Percentiles rank a stretch among this genome's conserved stretches.
Conservation (phyloP, 2,888 invertebrate species). For the Heterodera filipjevi region DNA sequence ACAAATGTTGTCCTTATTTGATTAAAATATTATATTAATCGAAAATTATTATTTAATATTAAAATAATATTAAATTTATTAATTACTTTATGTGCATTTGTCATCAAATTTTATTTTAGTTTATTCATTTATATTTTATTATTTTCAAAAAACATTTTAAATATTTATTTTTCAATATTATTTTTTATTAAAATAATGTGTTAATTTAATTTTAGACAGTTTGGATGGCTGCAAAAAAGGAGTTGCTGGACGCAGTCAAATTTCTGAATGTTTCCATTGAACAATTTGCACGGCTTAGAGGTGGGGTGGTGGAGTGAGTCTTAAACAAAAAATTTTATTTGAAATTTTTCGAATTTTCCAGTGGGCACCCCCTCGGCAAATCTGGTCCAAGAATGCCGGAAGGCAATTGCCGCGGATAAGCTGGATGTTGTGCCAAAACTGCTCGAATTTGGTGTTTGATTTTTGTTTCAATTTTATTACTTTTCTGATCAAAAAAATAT, state of each 20-base stretch:
- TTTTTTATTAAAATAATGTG: too few relatives aligned
- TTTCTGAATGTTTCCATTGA: slow-evolving; percentile 45
- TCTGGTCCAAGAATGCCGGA: slow-evolving; percentile 56
- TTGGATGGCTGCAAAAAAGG: slow-evolving; percentile 39
- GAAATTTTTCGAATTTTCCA: slow-evolving; percentile 39
- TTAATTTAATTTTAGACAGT: slow-evolving; percentile 29
- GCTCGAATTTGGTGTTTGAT: slow-evolving; percentile 32
- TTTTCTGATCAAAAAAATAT: not conserved
- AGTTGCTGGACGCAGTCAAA: slow-evolving; percentile 42
- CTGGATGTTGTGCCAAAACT: slow-evolving; percentile 41
- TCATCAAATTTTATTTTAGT: too few relatives aligned
- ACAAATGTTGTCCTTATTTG: too few relatives aligned
- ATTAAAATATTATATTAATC: too few relatives aligned
- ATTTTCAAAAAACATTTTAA: not conserved
- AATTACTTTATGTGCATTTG: too few relatives aligned
- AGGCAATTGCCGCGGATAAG: slow-evolving; percentile 58
- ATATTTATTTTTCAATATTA: too few relatives aligned
- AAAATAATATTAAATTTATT: too few relatives aligned
- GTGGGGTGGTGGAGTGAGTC: slow-evolving; percentile 23
- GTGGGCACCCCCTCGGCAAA: slow-evolving; percentile 53
- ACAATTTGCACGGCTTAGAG: slow-evolving; percentile 44
- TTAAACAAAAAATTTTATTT: not conserved
- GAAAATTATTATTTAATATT: too few relatives aligned
- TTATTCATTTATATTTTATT: not conserved
- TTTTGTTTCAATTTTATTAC: not conserved